phyloP scores from a whole-genome alignment of 2,797 vertebrate species.

The Phataginus tetradactyla region DNA sequence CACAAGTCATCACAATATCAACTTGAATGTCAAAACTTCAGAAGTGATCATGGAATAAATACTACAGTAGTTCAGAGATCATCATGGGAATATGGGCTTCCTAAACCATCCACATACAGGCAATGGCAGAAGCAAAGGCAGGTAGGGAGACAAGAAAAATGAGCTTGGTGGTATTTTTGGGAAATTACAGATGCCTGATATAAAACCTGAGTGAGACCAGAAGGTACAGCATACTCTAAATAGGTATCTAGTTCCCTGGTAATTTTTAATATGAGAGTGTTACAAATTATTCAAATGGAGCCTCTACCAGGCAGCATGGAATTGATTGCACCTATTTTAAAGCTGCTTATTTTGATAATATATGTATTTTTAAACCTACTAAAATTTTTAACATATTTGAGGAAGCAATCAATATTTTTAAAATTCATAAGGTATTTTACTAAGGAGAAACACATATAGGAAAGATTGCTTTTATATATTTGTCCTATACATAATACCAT shows the following conservation, averaged over 20 bases:
- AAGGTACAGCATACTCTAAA: not conserved
- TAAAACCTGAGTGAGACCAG: not conserved
- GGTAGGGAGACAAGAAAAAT: not conserved
- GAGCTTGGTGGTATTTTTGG: not conserved
- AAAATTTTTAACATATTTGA: conserved; percentile 12
- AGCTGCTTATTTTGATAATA: conserved; percentile 28
- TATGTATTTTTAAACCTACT: not conserved
- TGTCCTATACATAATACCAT: not conserved
- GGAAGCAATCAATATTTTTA: not conserved
- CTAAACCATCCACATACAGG: not conserved
- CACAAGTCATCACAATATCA: not conserved
- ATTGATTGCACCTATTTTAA: not conserved
- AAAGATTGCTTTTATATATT: not conserved
- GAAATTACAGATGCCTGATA: not conserved
- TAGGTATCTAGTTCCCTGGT: not conserved
- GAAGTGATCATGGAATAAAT: not conserved
- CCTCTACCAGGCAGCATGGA: not conserved
- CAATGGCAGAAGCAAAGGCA: not conserved
- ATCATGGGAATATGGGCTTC: not conserved
- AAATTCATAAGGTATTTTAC: not conserved
- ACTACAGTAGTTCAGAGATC: not conserved
- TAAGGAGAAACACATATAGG: not conserved
- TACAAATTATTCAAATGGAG: conserved; percentile 8
- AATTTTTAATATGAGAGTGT: not conserved
- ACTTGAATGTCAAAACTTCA: not conserved